Evolutionary conservation across 2,888 invertebrate genomes (phyloP).

Genomic region (Allolobophora icterica): DNA sequence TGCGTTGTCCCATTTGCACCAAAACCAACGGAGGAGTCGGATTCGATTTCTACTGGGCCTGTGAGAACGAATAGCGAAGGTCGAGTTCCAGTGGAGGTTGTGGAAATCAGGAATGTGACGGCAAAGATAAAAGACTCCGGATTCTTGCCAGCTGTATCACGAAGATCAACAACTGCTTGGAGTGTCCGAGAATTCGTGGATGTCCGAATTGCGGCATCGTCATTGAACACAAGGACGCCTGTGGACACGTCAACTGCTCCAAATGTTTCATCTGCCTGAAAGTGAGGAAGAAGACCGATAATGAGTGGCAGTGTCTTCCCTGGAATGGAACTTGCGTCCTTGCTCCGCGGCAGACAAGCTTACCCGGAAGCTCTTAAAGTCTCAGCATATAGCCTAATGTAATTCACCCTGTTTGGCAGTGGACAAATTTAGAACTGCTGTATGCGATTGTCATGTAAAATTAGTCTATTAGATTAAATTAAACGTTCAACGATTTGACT

Average conservation of each 20-base stretch:
- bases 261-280: slow-evolving; percentile 34
- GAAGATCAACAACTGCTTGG: background rate
- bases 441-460: too few relatives aligned
- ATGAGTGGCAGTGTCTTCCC: background rate
- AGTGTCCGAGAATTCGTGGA: slow-evolving; percentile 28
- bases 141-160: slow-evolving; percentile 9
- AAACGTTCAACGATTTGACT: too few relatives aligned
- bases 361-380: background rate
- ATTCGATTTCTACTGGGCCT: slow-evolving; percentile 34
- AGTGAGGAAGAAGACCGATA: background rate
- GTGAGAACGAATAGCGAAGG: background rate
- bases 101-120: slow-evolving; percentile 11
- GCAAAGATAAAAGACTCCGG: background rate
- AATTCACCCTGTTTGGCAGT: too few relatives aligned
- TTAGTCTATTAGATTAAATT: too few relatives aligned
- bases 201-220: slow-evolving; percentile 30
- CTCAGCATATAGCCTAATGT: too few relatives aligned
- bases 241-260: slow-evolving; percentile 32
- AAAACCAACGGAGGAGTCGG: background rate
- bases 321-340: slow-evolving; percentile 9
- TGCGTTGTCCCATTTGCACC: slow-evolving; percentile 29
- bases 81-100: background rate
- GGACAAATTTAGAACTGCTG: too few relatives aligned
- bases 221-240: slow-evolving; percentile 29
- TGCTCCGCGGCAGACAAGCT: slow-evolving; percentile 30